Conservation (phyloP, 2,888 invertebrate genomes). For the Calameuta filiformis region DNA sequence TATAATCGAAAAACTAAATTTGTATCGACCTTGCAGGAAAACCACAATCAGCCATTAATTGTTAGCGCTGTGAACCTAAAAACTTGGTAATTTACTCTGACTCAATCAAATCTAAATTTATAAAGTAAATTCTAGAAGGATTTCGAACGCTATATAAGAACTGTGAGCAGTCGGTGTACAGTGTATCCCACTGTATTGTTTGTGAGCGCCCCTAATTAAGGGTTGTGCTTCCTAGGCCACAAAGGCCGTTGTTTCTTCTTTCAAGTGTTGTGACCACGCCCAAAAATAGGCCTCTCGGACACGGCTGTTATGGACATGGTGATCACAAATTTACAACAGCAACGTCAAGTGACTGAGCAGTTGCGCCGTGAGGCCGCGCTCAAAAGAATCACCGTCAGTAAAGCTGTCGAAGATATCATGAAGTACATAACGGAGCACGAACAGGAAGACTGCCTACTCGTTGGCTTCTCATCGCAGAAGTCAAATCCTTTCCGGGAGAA, state of each 20-base stretch:
- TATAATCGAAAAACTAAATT: neutral
- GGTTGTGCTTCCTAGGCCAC: neutral
- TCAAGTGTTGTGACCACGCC: conserved; percentile 33
- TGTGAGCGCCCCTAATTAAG: neutral
- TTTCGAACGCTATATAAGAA: neutral
- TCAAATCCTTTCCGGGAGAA: conserved; percentile 96
- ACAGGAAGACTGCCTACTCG: conserved; percentile 91
- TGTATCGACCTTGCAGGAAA: neutral
- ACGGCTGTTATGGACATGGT: conserved; percentile 92
- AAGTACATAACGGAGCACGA: conserved; percentile 92
- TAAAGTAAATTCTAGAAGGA: neutral
- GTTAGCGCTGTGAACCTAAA: neutral
- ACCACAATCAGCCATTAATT: neutral
- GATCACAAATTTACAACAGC: conserved; percentile 93
- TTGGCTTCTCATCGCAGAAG: conserved; percentile 93
- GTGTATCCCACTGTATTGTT: neutral
- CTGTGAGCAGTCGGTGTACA: neutral
- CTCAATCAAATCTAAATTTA: neutral
- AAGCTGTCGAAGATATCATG: conserved; percentile 92
- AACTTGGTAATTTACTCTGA: neutral
- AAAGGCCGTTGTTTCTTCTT: neutral
- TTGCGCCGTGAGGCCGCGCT: conserved; percentile 90
- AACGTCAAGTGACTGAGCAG: conserved; percentile 93
- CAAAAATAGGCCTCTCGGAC: conserved; percentile 89
- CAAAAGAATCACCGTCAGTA: conserved; percentile 85